Percentiles rank a stretch among this genome's conserved stretches.
Evolutionary conservation across 2,888 invertebrate species (phyloP).

Genomic region (Choreutis nemorana): DNA sequence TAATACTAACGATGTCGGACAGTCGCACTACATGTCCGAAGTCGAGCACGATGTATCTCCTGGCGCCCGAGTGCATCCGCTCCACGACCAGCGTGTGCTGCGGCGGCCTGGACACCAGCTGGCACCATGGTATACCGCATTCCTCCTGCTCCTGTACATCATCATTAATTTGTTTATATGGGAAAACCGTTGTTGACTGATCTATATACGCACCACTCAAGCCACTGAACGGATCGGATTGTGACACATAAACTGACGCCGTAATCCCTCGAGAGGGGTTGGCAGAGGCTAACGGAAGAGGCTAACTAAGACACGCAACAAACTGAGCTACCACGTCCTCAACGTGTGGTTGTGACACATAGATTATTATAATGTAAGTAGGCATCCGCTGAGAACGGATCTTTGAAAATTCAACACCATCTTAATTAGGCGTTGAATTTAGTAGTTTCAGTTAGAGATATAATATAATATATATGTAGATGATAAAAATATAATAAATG

Average conservation of each 20-base stretch:
- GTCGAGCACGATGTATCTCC: conserved; percentile 91
- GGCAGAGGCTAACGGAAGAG: background rate
- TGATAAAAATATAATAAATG: no score
- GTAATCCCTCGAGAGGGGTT: no score
- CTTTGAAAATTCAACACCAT: no score
- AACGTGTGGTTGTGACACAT: no score
- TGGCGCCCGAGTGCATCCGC: conserved; percentile 91
- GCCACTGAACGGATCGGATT: background rate
- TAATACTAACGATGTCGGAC: conserved; percentile 74
- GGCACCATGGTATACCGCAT: conserved; percentile 74
- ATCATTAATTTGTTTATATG: background rate
- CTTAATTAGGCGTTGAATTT: no score
- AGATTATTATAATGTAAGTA: no score
- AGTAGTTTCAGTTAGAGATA: no score
- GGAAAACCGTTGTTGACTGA: background rate
- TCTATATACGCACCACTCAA: background rate
- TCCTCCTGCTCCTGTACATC: conserved; percentile 38
- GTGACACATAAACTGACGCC: background rate
- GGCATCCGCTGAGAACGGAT: no score
- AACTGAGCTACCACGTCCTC: no score
- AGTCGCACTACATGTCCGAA: conserved; percentile 87
- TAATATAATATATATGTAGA: no score
- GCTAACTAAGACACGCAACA: no score
- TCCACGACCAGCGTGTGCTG: conserved; percentile 90
- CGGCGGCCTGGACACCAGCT: conserved; percentile 79